phyloP scores from a whole-genome alignment of 2,888 invertebrate species.

The Andrena camellia region DNA sequence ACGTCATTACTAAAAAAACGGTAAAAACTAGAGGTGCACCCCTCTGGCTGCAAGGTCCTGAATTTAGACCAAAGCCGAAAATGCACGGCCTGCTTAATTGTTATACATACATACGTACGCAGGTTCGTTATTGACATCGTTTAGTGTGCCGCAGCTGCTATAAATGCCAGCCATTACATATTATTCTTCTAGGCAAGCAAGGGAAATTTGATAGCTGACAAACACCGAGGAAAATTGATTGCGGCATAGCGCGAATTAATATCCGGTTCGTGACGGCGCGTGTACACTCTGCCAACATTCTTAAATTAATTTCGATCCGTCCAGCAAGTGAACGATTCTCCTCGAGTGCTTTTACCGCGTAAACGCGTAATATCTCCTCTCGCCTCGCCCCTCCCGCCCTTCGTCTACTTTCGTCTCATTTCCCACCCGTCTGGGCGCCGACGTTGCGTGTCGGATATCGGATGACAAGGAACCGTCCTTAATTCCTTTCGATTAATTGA shows the following conservation, averaged over 20 bases:
- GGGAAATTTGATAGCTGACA: slow-evolving; percentile 70
- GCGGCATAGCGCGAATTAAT: slow-evolving; percentile 70
- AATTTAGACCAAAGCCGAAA: no score
- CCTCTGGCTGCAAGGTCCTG: no score
- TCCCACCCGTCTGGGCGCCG: no score
- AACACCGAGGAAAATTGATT: slow-evolving; percentile 68
- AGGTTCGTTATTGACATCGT: not conserved
- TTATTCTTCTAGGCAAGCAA: slow-evolving; percentile 5
- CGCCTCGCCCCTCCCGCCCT: not conserved
- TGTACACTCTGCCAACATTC: slow-evolving; percentile 63
- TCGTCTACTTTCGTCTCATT: not conserved
- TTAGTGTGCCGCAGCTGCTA: not conserved
- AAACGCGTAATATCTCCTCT: not conserved
- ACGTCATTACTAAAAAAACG: no score
- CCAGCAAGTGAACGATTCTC: slow-evolving; percentile 21
- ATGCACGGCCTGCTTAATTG: no score
- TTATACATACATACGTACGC: not conserved
- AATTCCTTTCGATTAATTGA: slow-evolving; percentile 15
- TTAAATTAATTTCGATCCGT: slow-evolving; percentile 68
- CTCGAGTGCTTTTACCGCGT: slow-evolving; percentile 11
- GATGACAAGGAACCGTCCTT: slow-evolving; percentile 9
- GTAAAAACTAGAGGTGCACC: no score
- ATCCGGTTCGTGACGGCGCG: slow-evolving; percentile 72
- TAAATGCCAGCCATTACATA: slow-evolving; percentile 22
- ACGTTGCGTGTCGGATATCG: not conserved